A percentile compares a stretch with the other conserved stretches of the same genome.
These are phyloP conservation scores for Pantherophis vulpinus DNA, from an alignment of 2,797 vertebrate genomes.

Conservation along the genomic window DNA sequence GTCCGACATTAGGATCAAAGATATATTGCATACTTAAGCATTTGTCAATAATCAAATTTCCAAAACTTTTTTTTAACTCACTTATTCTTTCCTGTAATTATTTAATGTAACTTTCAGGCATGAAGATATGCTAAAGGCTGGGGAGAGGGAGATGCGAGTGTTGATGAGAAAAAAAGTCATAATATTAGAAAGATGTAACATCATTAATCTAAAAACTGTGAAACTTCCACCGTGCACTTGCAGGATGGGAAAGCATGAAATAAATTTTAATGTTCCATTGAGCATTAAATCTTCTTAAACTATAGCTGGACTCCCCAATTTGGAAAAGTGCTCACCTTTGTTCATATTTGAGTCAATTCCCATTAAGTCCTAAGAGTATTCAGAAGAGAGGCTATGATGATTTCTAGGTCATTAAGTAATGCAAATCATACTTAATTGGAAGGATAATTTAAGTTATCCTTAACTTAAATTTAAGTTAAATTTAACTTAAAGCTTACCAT, in stretches of 20 bases:
- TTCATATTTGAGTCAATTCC: conserved; percentile 42
- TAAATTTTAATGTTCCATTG: background rate
- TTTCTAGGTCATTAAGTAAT: conserved; percentile 39
- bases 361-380: conserved; percentile 26
- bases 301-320: background rate
- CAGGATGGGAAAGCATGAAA: background rate
- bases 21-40: background rate
- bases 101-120: background rate
- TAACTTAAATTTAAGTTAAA: no score
- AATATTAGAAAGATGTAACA: background rate
- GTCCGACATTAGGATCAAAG: background rate
- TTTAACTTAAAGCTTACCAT: conserved; percentile 33
- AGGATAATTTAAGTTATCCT: conserved; percentile 36
- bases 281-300: background rate
- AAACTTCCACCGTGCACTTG: background rate
- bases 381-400: conserved; percentile 19
- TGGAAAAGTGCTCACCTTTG: conserved; percentile 43
- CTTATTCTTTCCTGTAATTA: background rate
- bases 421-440: conserved; percentile 23
- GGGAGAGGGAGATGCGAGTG: background rate
- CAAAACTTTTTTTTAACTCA: background rate
- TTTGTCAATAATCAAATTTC: background rate
- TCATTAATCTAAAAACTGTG: background rate
- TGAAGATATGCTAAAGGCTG: background rate
- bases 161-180: background rate